phyloP scores from a whole-genome alignment of 2,797 vertebrate species.

The Novumbra hubbsi region DNA sequence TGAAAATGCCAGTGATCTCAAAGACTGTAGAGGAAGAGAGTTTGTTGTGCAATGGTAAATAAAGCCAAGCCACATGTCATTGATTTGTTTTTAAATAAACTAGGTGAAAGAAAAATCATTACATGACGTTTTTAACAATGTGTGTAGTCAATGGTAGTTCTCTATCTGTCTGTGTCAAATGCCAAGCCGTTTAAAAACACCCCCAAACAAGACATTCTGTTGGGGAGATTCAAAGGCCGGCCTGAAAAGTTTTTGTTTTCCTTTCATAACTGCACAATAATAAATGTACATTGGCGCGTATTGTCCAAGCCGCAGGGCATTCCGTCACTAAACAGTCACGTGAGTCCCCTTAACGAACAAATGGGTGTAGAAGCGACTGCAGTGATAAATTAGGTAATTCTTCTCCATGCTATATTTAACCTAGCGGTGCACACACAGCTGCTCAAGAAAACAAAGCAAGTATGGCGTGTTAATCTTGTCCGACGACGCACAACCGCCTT shows the following conservation, averaged over 20 bases:
- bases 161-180: neutral
- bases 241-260: neutral
- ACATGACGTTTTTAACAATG: slow-evolving; percentile 21
- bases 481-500: slow-evolving; percentile 14
- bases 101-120: slow-evolving; percentile 31
- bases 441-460: neutral
- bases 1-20: slow-evolving; percentile 21
- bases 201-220: neutral
- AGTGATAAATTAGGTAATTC: slow-evolving; percentile 37
- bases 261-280: neutral
- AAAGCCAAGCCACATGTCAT: slow-evolving; percentile 47
- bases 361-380: slow-evolving; percentile 1
- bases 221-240: too few species aligned
- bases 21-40: slow-evolving; percentile 34
- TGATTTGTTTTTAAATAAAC: slow-evolving; percentile 64
- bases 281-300: neutral
- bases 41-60: slow-evolving; percentile 56
- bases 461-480: slow-evolving; percentile 34
- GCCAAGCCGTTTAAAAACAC: too few species aligned
- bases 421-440: slow-evolving; percentile 12
- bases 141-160: neutral
- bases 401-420: slow-evolving; percentile 56
- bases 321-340: neutral
- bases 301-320: neutral
- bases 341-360: neutral